These are phyloP conservation scores for Leptobrachium leishanense DNA, from an alignment of 2,113 vertebrate species.

Conservation along the genomic window DNA sequence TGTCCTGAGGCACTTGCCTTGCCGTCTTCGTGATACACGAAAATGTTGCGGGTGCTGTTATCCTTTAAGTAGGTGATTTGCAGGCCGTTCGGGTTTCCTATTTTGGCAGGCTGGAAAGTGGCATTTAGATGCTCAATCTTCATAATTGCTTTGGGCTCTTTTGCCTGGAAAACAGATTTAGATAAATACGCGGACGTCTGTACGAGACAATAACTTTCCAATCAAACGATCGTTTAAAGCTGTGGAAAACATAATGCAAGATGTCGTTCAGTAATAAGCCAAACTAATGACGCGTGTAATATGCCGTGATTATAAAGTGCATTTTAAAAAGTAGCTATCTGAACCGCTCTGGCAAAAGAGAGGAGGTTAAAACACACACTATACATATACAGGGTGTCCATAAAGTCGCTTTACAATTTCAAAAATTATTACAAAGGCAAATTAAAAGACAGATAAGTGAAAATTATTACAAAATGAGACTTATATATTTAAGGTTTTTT, in stretches of 20 bases:
- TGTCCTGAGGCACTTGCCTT: conserved; percentile 71
- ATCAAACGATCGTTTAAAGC: conserved; percentile 14
- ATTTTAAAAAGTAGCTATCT: neutral
- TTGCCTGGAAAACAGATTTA: conserved; percentile 73
- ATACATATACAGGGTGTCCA: too few species aligned
- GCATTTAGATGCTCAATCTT: conserved; percentile 89
- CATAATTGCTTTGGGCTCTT: conserved; percentile 92
- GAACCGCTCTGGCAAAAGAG: neutral
- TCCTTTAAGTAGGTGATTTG: conserved; percentile 96
- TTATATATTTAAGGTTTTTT: too few species aligned
- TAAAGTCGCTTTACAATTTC: too few species aligned
- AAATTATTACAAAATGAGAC: too few species aligned
- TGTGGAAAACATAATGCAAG: neutral
- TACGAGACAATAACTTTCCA: conserved; percentile 28
- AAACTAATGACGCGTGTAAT: conserved; percentile 20
- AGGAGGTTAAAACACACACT: neutral
- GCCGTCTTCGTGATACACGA: conserved; percentile 92
- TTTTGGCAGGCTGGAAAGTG: conserved; percentile 90
- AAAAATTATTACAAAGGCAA: too few species aligned
- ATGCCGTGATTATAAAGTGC: neutral
- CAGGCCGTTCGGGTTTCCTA: conserved; percentile 83
- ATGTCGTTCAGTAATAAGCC: conserved; percentile 1
- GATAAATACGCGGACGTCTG: conserved; percentile 6
- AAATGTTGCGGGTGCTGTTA: conserved; percentile 96
- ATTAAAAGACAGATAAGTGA: too few species aligned